phyloP scores from a whole-genome alignment of 2,797 vertebrate species.

The Phrynocephalus forsythii region DNA sequence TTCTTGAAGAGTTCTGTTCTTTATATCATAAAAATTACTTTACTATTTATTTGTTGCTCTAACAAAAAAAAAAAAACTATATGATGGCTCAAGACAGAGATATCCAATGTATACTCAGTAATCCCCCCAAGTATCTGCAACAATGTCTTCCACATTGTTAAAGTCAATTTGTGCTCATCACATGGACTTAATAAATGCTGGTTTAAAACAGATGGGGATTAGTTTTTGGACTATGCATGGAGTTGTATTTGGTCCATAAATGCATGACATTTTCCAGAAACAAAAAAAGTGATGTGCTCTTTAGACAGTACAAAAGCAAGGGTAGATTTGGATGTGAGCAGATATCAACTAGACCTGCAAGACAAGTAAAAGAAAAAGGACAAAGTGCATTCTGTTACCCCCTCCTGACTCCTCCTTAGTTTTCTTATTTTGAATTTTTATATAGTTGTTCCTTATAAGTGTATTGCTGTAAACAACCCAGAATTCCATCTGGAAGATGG shows the following conservation, averaged over 20 bases:
- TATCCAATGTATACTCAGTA: background rate
- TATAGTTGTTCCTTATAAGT: no score
- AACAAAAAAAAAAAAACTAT: no score
- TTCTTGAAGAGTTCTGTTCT: background rate
- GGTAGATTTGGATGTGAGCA: no score
- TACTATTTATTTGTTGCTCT: background rate
- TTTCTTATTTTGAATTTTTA: no score
- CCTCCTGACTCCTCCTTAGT: no score
- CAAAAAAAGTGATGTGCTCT: no score
- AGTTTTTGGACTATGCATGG: background rate
- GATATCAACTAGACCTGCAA: no score
- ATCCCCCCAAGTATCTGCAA: background rate
- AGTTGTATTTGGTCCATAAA: background rate
- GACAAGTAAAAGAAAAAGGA: no score
- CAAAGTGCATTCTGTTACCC: no score
- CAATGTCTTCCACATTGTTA: background rate
- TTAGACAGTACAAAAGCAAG: no score
- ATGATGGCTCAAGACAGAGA: background rate
- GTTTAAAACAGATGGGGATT: background rate
- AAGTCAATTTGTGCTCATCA: background rate
- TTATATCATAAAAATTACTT: background rate
- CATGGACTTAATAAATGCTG: background rate
- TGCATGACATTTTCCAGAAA: background rate
- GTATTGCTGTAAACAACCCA: no score
- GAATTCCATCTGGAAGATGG: no score